A percentile compares a stretch with the other conserved stretches of the same genome.
Conservation (phyloP, 1,140 invertebrate species). For the Trichogramma pretiosum region DNA sequence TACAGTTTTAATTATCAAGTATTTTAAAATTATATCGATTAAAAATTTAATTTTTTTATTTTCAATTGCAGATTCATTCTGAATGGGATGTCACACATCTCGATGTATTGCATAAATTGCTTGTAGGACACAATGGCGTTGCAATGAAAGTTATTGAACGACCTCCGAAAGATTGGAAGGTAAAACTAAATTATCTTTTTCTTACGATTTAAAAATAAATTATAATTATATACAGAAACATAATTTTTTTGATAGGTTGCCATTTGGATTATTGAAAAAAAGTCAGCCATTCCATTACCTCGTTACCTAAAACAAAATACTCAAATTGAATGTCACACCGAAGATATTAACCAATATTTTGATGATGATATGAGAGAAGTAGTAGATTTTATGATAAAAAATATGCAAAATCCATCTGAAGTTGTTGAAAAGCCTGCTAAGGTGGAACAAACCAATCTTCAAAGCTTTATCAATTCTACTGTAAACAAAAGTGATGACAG, state of each 20-base stretch:
- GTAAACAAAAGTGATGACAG: no score
- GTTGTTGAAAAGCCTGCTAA: no score
- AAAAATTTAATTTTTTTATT: neutral
- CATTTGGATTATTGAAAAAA: constrained; percentile 1
- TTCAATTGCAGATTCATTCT: neutral
- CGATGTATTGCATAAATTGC: no score
- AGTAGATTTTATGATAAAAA: neutral
- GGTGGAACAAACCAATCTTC: neutral
- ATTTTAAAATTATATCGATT: neutral
- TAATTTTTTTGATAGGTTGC: neutral
- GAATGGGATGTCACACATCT: no score
- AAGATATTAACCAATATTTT: neutral
- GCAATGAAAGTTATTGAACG: no score
- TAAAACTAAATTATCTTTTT: no score
- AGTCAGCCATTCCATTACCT: neutral
- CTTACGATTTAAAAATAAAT: no score
- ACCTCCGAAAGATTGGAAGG: no score
- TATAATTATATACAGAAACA: neutral
- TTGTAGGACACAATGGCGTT: no score
- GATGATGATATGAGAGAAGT: neutral
- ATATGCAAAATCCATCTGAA: neutral
- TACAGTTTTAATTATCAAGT: neutral
- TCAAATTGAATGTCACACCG: neutral
- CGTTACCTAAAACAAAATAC: constrained; percentile 11
- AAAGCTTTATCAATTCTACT: neutral